Conservation (phyloP, 2,797 vertebrate genomes). For the Morelia viridis region DNA sequence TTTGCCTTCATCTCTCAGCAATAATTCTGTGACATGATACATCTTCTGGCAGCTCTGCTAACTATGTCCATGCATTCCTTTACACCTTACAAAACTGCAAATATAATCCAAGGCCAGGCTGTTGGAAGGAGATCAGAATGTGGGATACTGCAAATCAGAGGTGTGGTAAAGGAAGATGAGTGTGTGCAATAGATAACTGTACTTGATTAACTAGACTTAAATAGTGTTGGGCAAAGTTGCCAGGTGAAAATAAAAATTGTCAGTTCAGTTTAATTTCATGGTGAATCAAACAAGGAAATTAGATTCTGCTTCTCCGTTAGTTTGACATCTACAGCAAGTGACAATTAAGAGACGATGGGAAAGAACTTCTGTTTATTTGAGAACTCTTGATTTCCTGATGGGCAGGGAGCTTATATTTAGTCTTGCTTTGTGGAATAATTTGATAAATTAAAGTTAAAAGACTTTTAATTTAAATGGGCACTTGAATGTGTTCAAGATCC, state of each 20-base stretch:
- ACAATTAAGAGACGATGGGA: constrained; percentile 76
- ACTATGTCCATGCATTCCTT: constrained; percentile 68
- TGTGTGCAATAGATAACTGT: constrained; percentile 74
- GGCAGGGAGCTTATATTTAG: constrained; percentile 69
- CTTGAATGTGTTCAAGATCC: constrained; percentile 30
- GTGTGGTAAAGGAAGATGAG: constrained; percentile 67
- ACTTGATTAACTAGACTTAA: constrained; percentile 80
- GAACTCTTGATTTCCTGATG: constrained; percentile 67
- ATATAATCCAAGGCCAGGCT: constrained; percentile 66
- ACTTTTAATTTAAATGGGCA: constrained; percentile 45
- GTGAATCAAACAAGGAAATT: constrained; percentile 84
- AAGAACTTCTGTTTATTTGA: constrained; percentile 71
- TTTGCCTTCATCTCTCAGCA: constrained; percentile 45
- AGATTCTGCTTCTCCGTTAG: constrained; percentile 77
- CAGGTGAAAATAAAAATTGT: constrained; percentile 83
- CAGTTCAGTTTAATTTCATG: constrained; percentile 83
- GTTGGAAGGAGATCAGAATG: constrained; percentile 59
- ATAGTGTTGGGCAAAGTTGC: constrained; percentile 74
- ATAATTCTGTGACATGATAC: constrained; percentile 59
- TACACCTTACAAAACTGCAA: constrained; percentile 75
- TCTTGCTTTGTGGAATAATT: constrained; percentile 48
- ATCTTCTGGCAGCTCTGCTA: constrained; percentile 60
- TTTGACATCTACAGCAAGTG: constrained; percentile 75
- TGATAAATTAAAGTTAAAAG: constrained; percentile 25
- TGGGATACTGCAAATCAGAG: constrained; percentile 71